A percentile compares a stretch with the other conserved stretches of the same genome.
Evolutionary conservation across 1,140 invertebrate genomes (phyloP).

Genomic region (Andrena cerasifolii): DNA sequence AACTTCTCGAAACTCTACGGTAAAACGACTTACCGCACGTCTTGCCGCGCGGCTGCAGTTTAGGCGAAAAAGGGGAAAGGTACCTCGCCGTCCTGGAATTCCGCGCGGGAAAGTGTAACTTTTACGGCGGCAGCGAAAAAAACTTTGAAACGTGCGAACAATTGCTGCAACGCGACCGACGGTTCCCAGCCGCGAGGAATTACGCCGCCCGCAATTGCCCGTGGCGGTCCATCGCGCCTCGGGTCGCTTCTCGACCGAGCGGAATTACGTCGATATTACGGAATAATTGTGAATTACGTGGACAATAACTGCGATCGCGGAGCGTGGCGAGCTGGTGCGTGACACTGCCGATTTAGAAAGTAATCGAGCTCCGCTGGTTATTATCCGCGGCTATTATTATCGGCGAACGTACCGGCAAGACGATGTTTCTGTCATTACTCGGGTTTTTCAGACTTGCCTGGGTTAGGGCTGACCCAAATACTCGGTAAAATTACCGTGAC

Average conservation of each 20-base stretch:
- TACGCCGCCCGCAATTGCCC: neutral
- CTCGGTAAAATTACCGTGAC: neutral
- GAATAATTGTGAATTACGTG: conserved; percentile 23
- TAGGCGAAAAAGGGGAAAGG: no score
- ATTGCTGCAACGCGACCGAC: neutral
- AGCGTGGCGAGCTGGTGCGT: no score
- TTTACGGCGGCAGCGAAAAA: neutral
- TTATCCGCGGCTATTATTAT: neutral
- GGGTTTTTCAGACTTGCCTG: neutral
- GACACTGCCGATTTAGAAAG: conserved; percentile 34
- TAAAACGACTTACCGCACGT: no score
- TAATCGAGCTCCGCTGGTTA: conserved; percentile 17
- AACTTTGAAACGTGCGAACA: neutral
- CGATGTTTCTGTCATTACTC: neutral
- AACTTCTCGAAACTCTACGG: neutral
- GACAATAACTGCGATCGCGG: neutral
- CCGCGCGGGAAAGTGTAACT: neutral
- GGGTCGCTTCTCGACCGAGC: neutral
- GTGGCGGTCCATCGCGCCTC: neutral
- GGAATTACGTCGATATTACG: conserved; percentile 6
- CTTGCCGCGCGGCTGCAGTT: no score
- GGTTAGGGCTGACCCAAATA: neutral
- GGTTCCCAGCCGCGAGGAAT: neutral
- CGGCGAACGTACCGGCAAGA: neutral
- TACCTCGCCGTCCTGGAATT: neutral